Percentiles rank a stretch among this genome's conserved stretches.
phyloP scores from a whole-genome alignment of 2,888 invertebrate genomes.

The Miltochrista miniata region DNA sequence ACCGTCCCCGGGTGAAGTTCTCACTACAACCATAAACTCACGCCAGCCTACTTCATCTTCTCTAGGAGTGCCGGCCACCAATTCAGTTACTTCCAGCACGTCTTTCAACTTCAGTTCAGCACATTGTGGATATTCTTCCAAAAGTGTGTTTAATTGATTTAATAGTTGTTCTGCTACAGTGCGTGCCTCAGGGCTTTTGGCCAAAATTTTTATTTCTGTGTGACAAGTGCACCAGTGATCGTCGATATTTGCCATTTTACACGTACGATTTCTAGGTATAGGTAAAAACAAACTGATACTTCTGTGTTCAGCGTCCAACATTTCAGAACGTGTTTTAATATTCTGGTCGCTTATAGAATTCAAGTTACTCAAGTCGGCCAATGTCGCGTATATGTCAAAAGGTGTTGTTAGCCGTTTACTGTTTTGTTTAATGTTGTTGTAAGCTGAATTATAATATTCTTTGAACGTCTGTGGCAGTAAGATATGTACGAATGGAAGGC shows the following conservation, averaged over 20 bases:
- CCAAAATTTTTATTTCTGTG: constrained; percentile 82
- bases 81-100: constrained; percentile 87
- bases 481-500: constrained; percentile 91
- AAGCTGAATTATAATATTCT: constrained; percentile 83
- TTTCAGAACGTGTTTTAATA: constrained; percentile 57
- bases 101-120: constrained; percentile 84
- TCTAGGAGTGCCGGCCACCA: constrained; percentile 68
- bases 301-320: constrained; percentile 68
- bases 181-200: constrained; percentile 78
- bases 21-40: constrained; percentile 86
- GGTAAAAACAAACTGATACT: constrained; percentile 91
- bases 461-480: constrained; percentile 89
- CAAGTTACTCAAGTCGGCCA: constrained; percentile 86
- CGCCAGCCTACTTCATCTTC: constrained; percentile 71
- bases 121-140: constrained; percentile 86
- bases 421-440: constrained; percentile 86
- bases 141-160: constrained; percentile 85
- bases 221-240: constrained; percentile 96
- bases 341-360: constrained; percentile 69
- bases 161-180: constrained; percentile 86
- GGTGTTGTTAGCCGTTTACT: constrained; percentile 89
- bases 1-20: constrained; percentile 87
- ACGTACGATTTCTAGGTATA: constrained; percentile 88
- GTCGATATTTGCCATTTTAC: constrained; percentile 89
- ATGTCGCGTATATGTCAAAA: constrained; percentile 92